These are phyloP conservation scores for Crypturellus tataupa DNA, from an alignment of 2,797 vertebrate species.

Conservation along the genomic window DNA sequence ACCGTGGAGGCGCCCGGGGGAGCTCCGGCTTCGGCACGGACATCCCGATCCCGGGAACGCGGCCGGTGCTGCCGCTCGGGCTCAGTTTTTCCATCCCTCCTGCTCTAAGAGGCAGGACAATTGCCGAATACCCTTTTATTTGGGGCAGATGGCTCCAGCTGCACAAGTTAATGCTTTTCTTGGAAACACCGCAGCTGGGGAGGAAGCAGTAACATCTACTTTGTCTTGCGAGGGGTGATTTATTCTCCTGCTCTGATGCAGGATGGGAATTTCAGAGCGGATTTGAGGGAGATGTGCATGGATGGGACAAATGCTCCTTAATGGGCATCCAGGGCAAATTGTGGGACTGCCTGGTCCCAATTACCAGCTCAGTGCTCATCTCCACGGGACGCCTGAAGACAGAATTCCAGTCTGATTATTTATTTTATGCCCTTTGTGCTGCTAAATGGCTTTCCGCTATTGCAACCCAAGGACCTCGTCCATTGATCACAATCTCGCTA, in stretches of 20 bases:
- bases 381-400: not conserved
- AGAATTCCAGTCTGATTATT: not conserved
- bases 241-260: not conserved
- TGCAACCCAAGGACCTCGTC: not conserved
- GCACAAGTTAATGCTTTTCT: slow-evolving; percentile 30
- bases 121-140: not conserved
- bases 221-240: not conserved
- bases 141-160: slow-evolving; percentile 38
- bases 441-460: not conserved
- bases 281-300: not conserved
- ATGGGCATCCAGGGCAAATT: not conserved
- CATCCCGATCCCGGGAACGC: not conserved
- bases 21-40: not conserved
- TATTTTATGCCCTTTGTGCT: not conserved
- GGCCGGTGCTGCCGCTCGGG: not conserved
- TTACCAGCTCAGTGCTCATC: not conserved
- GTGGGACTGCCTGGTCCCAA: not conserved
- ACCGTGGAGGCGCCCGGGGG: not conserved
- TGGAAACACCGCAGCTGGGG: not conserved
- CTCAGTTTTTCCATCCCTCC: slow-evolving; percentile 3
- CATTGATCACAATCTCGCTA: not conserved
- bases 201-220: slow-evolving; percentile 1
- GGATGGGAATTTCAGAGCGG: not conserved
- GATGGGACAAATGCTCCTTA: not conserved
- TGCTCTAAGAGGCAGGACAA: not conserved